Conservation (phyloP, 2,888 invertebrate genomes). For the Eilema griseolum region DNA sequence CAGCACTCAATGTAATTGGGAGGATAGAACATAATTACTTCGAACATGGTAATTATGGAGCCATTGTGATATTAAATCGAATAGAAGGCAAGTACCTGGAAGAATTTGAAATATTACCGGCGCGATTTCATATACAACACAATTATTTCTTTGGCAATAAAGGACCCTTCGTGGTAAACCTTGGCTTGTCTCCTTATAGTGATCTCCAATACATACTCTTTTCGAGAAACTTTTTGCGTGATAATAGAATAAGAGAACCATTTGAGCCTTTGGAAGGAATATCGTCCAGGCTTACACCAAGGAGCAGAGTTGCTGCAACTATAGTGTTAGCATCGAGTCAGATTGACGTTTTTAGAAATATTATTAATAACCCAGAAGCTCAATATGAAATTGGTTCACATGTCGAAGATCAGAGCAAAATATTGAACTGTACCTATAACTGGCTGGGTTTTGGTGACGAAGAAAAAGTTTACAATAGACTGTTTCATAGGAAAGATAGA, state of each 20-base stretch:
- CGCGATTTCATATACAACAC: slow-evolving; percentile 91
- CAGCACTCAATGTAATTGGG: slow-evolving; percentile 93
- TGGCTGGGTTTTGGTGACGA: slow-evolving; percentile 95
- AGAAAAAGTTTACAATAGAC: slow-evolving; percentile 90
- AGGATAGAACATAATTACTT: slow-evolving; percentile 96
- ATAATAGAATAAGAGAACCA: slow-evolving; percentile 95
- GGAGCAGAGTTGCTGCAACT: slow-evolving; percentile 97
- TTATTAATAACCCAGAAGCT: slow-evolving; percentile 96
- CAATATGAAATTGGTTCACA: slow-evolving; percentile 98
- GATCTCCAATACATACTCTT: slow-evolving; percentile 93
- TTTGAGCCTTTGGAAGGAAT: slow-evolving; percentile 90
- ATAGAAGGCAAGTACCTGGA: slow-evolving; percentile 88
- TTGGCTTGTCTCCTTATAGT: slow-evolving; percentile 96
- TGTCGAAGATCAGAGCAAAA: slow-evolving; percentile 96
- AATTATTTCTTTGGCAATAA: slow-evolving; percentile 96
- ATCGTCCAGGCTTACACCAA: slow-evolving; percentile 92
- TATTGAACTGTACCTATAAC: slow-evolving; percentile 97
- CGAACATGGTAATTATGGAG: slow-evolving; percentile 92
- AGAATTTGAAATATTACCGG: slow-evolving; percentile 92
- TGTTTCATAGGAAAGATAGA: slow-evolving; percentile 95
- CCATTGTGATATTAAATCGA: slow-evolving; percentile 94
- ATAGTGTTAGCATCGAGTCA: slow-evolving; percentile 97
- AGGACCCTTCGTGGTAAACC: slow-evolving; percentile 95
- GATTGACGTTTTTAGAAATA: slow-evolving; percentile 95
- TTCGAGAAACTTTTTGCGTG: slow-evolving; percentile 94